Evolutionary conservation across 2,113 vertebrate species (phyloP).

Genomic region (Syrrhaptes paradoxus): DNA sequence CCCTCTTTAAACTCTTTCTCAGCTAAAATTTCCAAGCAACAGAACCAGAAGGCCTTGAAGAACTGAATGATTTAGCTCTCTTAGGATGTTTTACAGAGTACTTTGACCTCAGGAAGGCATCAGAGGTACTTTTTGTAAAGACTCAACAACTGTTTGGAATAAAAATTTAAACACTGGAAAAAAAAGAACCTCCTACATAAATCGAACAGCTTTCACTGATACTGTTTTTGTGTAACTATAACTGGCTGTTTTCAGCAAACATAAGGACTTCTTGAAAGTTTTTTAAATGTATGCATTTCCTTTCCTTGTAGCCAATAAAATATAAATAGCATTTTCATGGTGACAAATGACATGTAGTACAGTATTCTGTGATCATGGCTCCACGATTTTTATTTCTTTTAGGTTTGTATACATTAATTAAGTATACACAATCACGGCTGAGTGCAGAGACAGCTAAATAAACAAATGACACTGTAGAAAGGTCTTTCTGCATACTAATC

Average conservation of each 20-base stretch:
- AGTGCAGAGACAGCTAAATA: constrained; percentile 86
- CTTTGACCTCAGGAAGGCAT: constrained; percentile 77
- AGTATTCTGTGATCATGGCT: constrained; percentile 68
- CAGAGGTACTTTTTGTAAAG: constrained; percentile 71
- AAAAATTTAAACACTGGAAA: constrained; percentile 66
- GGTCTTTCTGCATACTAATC: constrained; percentile 94
- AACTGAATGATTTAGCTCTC: constrained; percentile 73
- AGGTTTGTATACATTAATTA: constrained; percentile 86
- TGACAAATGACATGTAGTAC: constrained; percentile 64
- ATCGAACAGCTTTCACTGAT: constrained; percentile 45
- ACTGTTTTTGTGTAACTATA: constrained; percentile 40
- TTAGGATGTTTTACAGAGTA: constrained; percentile 78
- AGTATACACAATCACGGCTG: constrained; percentile 81
- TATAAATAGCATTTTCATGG: constrained; percentile 58
- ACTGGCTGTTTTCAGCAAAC: constrained; percentile 23
- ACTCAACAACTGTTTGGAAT: constrained; percentile 72
- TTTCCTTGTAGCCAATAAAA: constrained; percentile 53
- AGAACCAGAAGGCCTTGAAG: constrained; percentile 71
- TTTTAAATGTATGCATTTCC: constrained; percentile 32
- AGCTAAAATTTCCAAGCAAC: constrained; percentile 79
- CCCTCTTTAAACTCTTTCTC: constrained; percentile 78
- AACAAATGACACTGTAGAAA: constrained; percentile 87
- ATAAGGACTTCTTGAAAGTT: constrained; percentile 30
- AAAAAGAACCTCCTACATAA: constrained; percentile 26
- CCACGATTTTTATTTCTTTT: constrained; percentile 76